A percentile compares a stretch with the other conserved stretches of the same genome.
Evolutionary conservation across 2,797 vertebrate genomes (phyloP).

Genomic region (Neostethus bicornis): DNA sequence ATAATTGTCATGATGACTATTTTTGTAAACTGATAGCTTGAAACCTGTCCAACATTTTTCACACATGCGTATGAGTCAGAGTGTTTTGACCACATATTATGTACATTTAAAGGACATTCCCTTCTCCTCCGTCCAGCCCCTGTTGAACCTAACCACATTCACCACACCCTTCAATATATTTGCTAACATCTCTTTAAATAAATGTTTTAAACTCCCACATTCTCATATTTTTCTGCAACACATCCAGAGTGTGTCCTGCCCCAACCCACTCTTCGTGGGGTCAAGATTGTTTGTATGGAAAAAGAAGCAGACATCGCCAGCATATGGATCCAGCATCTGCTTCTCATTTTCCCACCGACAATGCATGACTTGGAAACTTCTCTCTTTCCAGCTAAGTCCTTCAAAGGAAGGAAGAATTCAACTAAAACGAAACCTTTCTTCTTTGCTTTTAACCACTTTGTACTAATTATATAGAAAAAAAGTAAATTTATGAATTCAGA

Average conservation of each 20-base stretch:
- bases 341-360: conserved; percentile 72
- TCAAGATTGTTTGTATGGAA: conserved; percentile 55
- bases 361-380: conserved; percentile 72
- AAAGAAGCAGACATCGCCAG: conserved; percentile 45
- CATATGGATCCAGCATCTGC: conserved; percentile 75
- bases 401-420: conserved; percentile 52
- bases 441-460: conserved; percentile 35
- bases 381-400: conserved; percentile 55
- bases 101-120: conserved; percentile 44
- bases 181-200: conserved; percentile 51
- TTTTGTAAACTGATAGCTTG: not conserved
- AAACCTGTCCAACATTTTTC: not conserved
- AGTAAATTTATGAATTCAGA: conserved; percentile 42
- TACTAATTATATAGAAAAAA: conserved; percentile 31
- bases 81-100: conserved; percentile 34
- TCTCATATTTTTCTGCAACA: conserved; percentile 18
- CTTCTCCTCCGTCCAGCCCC: conserved; percentile 47
- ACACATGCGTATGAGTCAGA: conserved; percentile 22
- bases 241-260: conserved; percentile 20
- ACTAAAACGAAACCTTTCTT: conserved; percentile 48
- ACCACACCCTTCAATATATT: conserved; percentile 52
- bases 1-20: not conserved
- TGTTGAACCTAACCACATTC: conserved; percentile 50
- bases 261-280: conserved; percentile 44
- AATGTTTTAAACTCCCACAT: conserved; percentile 44